Base-by-base conservation (phyloP, 2,797 vertebrate species). In the Salarias fasciatus region DNA sequence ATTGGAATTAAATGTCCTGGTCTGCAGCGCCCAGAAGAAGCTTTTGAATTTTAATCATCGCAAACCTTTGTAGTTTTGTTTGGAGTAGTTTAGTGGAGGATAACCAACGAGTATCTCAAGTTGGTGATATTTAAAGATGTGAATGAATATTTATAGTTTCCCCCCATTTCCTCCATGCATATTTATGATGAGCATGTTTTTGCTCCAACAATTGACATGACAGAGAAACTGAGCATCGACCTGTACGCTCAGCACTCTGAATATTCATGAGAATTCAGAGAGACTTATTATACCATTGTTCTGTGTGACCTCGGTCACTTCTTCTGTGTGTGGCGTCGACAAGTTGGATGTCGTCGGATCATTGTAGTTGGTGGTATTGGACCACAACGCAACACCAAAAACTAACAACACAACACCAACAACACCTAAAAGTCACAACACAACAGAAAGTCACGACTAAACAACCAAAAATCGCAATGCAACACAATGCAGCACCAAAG, bases 121-220 rank as follows among this genome's bases (percentile, higher is more conserved):
- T 61, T 43, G 42, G 47, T 68, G 52, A 65, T 58, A 67, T 60
- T 72, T 70, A 55, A 55, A 73, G 53, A 58, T 49, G 48, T 6
- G 11, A 10, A 10, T 81, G 24, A 67, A 75, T 79, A 79, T 82
- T 63, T 67, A 77, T 62, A 38, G 28, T 57, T 51, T 59, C 30
- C 10, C 29, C 14, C 18, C 30, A 14, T 57, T 11, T 0, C 5
- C 58, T 46, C 35, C 40, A 62, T 72, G 58, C 67, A 80, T 75
- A 77, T 66, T 77, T 55, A 79, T 78, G 41, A 63, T 62, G 13
- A 37, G 44, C 51, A 44, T 53, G 60, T 73, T 77, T 24, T 78
- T 60, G 52, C 13, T 54, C 41, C 36, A 63, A 59, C 29, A 37
- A 44, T 30, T 68, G 47, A 63, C 59, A 58, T 40, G 41, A 62